These are phyloP conservation scores for Platichthys stellatus DNA, from an alignment of 2,113 vertebrate species.

Conservation along the genomic window DNA sequence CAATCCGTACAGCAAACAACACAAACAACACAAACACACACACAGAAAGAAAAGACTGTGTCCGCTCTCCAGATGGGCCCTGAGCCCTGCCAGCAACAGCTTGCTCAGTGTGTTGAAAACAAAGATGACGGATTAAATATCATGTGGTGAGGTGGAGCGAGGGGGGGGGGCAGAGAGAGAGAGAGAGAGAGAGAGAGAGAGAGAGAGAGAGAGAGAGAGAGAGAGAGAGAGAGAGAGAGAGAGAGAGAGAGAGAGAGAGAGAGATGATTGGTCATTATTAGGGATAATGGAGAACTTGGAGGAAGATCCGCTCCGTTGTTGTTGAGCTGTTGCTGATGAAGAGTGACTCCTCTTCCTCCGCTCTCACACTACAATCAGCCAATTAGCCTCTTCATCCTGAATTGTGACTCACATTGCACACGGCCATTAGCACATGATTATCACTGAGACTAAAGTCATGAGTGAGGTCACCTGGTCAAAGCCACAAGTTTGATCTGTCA, in stretches of 20 bases:
- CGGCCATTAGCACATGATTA: no score
- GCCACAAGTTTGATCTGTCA: no score
- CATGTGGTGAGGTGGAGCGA: constrained; percentile 80
- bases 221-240: constrained; percentile 38
- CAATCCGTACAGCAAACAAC: constrained; percentile 21
- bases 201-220: constrained; percentile 31
- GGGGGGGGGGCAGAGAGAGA: constrained; percentile 67
- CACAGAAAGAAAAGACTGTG: constrained; percentile 9
- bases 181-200: constrained; percentile 6
- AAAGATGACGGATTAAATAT: constrained; percentile 95
- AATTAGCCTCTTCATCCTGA: no score
- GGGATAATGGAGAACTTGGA: constrained; percentile 61
- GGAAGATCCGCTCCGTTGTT: constrained; percentile 54
- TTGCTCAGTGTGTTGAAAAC: constrained; percentile 91
- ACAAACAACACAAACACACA: constrained; percentile 33
- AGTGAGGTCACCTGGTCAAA: no score
- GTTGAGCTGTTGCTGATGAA: constrained; percentile 47
- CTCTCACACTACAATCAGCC: no score
- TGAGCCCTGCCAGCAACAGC: constrained; percentile 88
- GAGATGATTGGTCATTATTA: constrained; percentile 63
- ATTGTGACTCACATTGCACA: no score
- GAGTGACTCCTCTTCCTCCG: no score
- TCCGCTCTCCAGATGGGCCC: constrained; percentile 90
- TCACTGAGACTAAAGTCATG: no score
- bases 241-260: constrained; percentile 28